Evolutionary conservation across 2,888 invertebrate genomes (phyloP), one percentile per base, ranked within the genome.

Genomic region (Gisinianus flammeolus): DNA sequence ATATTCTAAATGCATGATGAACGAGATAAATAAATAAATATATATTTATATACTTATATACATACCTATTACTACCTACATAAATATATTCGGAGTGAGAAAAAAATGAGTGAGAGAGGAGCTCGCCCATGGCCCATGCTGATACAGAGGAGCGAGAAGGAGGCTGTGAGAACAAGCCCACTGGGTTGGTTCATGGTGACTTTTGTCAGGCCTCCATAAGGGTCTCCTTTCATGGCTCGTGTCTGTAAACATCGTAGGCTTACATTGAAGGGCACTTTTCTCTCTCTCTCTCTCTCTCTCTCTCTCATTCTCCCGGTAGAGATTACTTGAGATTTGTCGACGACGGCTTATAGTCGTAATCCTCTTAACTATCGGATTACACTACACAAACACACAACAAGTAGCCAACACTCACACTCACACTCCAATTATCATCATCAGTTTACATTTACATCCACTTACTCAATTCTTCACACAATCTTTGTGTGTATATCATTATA

Each of bases 191-290:
- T 64, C 54, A 62, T 71, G 66, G 72, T 70, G 72, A 71, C 76
- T 78, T 77, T 76, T 72, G 74, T 44, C 69, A 56, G 70, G 78
- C 80, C 79, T 76, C 70, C 79, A 78, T 74, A 76, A 81, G 82
- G 81, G 80, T 67, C 79, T 80, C 80, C 80, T 82, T 80, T 82
- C 82, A 79, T 79, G 81, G 81, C 82, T 77, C 81, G 78, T 81
- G 81, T 81, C 78, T 44, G 79, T 82, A 81, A 82, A 81, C 77
- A 80, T 80, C 58, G 56, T n/a, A 77, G 68, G 35, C 35, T 8
- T 12, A 35, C 35, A 35, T 35, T 5, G 5, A 81, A 77, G 78
- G 79, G 79, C 78, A 66, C 77, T 54, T 31, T 71, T 71, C 76
- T 78, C 30, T 67, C 69, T 68, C 44, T 62, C 69, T 30, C n/a